Evolutionary conservation across 37 sponge, comb jelly and placozoan genomes (phyloP).

Genomic region (Trichoplax adhaerens): DNA sequence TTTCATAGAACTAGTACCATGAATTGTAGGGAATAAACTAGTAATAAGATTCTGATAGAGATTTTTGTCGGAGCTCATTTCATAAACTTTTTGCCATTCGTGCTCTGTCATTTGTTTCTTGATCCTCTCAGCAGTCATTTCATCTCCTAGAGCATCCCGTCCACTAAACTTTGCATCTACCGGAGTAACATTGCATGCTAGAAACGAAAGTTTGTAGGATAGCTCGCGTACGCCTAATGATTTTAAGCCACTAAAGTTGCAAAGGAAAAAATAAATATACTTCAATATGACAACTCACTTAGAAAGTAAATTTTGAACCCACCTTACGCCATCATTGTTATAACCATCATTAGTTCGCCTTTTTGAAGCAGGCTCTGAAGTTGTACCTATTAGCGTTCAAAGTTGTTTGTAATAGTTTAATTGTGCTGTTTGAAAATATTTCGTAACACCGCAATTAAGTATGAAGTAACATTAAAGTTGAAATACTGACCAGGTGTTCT

Average conservation of each 20-base stretch:
- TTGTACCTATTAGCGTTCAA: conserved; percentile 15
- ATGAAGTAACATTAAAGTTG: background rate
- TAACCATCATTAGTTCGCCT: conserved; percentile 31
- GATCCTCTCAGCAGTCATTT: conserved; percentile 67
- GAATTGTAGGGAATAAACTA: conserved; percentile 90
- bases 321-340: conserved; percentile 44
- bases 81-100: conserved; percentile 71
- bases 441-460: no score
- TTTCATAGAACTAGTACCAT: conserved; percentile 37
- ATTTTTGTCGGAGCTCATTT: conserved; percentile 79
- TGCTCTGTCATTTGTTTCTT: conserved; percentile 44
- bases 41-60: conserved; percentile 85
- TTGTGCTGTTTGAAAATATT: no score
- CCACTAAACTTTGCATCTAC: conserved; percentile 43
- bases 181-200: conserved; percentile 65
- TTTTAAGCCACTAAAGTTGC: conserved; percentile 59
- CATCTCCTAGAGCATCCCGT: conserved; percentile 33
- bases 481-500: conserved; percentile 28
- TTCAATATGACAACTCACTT: background rate
- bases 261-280: background rate
- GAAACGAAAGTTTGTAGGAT: conserved; percentile 83
- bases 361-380: conserved; percentile 40
- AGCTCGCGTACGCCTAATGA: conserved; percentile 90
- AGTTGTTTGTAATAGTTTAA: no score
- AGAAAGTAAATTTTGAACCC: background rate